A percentile compares a stretch with the other conserved stretches of the same genome.
phyloP scores from a whole-genome alignment of 1,140 invertebrate genomes.

The Saccostrea cuccullata region DNA sequence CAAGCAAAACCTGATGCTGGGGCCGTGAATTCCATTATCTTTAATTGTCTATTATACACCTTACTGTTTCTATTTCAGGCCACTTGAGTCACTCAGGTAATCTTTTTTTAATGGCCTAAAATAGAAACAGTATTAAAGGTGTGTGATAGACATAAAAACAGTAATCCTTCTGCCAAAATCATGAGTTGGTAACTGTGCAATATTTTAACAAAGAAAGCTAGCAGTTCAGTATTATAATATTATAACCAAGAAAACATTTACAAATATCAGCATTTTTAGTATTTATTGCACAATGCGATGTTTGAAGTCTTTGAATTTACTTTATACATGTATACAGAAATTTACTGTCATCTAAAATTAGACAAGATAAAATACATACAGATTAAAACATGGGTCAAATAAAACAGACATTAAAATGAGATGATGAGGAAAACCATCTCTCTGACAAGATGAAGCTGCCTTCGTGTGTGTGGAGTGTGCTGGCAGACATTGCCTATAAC shows the following conservation, averaged over 20 bases:
- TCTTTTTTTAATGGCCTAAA: too few species aligned
- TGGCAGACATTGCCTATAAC: neutral
- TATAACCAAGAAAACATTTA: neutral
- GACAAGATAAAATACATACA: neutral
- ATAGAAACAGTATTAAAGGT: too few species aligned
- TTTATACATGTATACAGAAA: neutral
- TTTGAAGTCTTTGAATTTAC: neutral
- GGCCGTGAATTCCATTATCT: too few species aligned
- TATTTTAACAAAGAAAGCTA: too few species aligned
- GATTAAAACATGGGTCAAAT: constrained; percentile 1
- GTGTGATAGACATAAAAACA: too few species aligned
- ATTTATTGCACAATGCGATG: constrained; percentile 28
- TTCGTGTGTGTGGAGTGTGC: neutral
- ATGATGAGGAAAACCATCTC: neutral
- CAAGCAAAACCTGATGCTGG: too few species aligned
- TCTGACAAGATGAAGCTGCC: constrained; percentile 18
- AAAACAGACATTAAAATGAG: constrained; percentile 14
- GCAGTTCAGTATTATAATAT: too few species aligned
- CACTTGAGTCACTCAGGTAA: too few species aligned
- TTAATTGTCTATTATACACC: too few species aligned
- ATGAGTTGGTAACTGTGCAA: too few species aligned
- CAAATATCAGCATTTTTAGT: neutral
- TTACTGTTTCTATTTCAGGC: too few species aligned
- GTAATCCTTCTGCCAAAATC: too few species aligned
- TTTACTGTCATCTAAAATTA: constrained; percentile 12